Evolutionary conservation across 2,113 vertebrate species (phyloP).

Genomic region (Halcyon senegalensis): DNA sequence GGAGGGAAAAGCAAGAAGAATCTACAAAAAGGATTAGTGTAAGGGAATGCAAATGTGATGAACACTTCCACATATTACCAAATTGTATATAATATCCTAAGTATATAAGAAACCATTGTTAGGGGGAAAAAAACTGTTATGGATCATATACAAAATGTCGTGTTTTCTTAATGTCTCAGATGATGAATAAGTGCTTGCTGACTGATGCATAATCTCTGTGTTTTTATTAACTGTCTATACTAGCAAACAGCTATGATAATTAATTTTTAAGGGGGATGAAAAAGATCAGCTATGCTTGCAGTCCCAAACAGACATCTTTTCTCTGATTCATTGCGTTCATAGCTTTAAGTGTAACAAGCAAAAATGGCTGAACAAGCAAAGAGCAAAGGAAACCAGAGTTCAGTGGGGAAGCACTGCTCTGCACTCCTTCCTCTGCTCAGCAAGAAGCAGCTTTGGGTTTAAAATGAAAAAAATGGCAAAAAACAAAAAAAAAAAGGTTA

Average conservation of each 20-base stretch:
- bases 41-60: not conserved
- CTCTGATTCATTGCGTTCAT: not conserved
- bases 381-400: not conserved
- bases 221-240: not conserved
- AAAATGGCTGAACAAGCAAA: not conserved
- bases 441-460: not conserved
- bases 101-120: constrained; percentile 21
- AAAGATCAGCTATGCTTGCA: not conserved
- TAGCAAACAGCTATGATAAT: not conserved
- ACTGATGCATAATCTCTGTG: not conserved
- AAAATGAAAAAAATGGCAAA: not conserved
- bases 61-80: constrained; percentile 32
- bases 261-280: constrained; percentile 47
- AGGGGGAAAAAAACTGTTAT: constrained; percentile 18
- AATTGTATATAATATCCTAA: constrained; percentile 29
- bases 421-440: not conserved
- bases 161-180: constrained; percentile 40
- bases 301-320: not conserved
- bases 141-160: not conserved
- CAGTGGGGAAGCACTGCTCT: rapidly evolving
- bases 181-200: not conserved
- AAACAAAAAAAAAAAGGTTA: not conserved
- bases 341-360: not conserved
- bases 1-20: constrained; percentile 40
- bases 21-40: constrained; percentile 58